Evolutionary conservation across 1,140 invertebrate genomes (phyloP).

Genomic region (Penaeus vannamei): DNA sequence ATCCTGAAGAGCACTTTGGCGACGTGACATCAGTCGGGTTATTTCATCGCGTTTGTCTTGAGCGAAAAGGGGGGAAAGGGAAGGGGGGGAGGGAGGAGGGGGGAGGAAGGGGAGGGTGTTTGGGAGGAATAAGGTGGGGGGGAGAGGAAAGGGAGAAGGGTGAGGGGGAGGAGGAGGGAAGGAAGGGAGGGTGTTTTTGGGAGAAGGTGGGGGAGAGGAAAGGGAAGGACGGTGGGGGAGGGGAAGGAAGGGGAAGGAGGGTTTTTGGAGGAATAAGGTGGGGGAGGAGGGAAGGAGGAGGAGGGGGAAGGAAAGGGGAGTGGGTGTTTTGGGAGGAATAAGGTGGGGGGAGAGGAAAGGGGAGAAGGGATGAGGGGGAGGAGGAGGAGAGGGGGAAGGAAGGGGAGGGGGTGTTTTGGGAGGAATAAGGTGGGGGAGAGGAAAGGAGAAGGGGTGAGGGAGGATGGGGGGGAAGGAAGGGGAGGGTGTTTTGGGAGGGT

Average conservation of each 20-base stretch:
- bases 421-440: slow-evolving; percentile 16
- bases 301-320: background rate
- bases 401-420: slow-evolving; percentile 2
- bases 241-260: background rate
- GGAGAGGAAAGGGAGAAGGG: background rate
- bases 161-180: background rate
- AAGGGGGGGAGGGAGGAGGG: background rate
- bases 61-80: background rate
- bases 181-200: no score
- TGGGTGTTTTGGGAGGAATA: background rate
- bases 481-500: background rate
- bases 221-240: background rate
- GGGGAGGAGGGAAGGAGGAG: background rate
- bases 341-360: background rate
- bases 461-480: background rate
- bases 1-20: no score
- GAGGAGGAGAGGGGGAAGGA: background rate
- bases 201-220: background rate
- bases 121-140: background rate
- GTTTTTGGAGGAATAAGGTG: background rate
- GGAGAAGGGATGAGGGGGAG: background rate
- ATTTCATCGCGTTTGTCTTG: background rate
- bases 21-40: background rate
- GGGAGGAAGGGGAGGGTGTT: background rate
- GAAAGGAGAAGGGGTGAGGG: background rate